phyloP scores from a whole-genome alignment of 2,888 invertebrate species.

The Cephus rjabovi region DNA sequence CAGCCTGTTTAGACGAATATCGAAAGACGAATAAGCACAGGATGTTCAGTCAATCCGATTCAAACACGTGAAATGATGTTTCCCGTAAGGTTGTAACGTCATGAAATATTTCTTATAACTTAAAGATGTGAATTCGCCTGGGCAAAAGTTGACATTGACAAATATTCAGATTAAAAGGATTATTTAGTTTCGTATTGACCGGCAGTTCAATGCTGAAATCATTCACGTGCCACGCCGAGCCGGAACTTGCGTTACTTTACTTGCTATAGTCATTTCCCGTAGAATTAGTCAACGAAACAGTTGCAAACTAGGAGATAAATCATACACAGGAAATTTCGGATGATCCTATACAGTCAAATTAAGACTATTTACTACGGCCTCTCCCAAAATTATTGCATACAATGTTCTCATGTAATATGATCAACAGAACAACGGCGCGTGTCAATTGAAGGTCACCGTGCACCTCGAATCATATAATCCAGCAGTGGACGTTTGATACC shows the following conservation, averaged over 20 bases:
- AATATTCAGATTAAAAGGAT: neutral
- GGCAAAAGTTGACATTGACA: neutral
- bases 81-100: neutral
- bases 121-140: neutral
- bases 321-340: neutral
- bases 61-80: neutral
- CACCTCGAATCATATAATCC: too few relatives aligned
- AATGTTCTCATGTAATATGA: too few relatives aligned
- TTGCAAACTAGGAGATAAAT: neutral
- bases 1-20: neutral
- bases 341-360: neutral
- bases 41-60: neutral
- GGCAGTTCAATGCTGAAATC: neutral
- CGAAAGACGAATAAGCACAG: too few relatives aligned
- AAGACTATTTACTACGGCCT: neutral
- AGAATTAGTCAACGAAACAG: neutral
- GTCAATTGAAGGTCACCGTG: too few relatives aligned
- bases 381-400: too few relatives aligned
- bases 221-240: neutral
- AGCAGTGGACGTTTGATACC: too few relatives aligned
- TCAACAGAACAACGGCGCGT: too few relatives aligned
- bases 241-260: neutral
- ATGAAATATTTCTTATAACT: neutral
- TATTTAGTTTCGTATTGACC: neutral
- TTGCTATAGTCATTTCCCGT: neutral